These are phyloP conservation scores for Hydroisotoma schaefferi DNA, from an alignment of 2,888 invertebrate genomes.

Conservation along the genomic window DNA sequence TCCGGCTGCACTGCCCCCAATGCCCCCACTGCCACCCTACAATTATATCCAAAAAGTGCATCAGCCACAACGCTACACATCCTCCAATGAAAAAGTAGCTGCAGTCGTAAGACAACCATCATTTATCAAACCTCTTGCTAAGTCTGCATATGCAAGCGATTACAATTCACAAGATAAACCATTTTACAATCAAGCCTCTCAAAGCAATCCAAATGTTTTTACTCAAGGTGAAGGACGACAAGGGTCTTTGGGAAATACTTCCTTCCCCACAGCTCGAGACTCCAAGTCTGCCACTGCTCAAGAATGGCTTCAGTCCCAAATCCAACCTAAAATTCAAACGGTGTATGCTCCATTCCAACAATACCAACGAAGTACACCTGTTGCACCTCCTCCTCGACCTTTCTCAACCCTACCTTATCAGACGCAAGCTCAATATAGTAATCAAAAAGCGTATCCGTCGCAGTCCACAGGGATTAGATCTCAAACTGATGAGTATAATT, in stretches of 20 bases:
- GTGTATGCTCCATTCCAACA: background rate
- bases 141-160: too few species aligned
- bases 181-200: background rate
- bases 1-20: too few species aligned
- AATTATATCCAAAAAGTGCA: too few species aligned
- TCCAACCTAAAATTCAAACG: background rate
- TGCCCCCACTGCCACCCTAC: too few species aligned
- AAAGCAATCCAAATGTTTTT: background rate
- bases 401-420: too few species aligned
- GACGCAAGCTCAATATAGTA: too few species aligned
- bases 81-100: too few species aligned
- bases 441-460: constrained; percentile 4
- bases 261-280: background rate
- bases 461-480: constrained; percentile 9
- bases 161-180: background rate
- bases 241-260: background rate
- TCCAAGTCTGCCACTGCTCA: background rate
- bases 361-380: background rate
- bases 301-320: background rate
- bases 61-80: too few species aligned
- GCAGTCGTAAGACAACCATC: too few species aligned
- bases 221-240: background rate
- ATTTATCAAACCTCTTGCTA: too few species aligned
- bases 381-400: background rate
- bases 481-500: constrained; percentile 13